Conservation (phyloP, 2,888 invertebrate genomes). For the Brachypalpus laphriformis region DNA sequence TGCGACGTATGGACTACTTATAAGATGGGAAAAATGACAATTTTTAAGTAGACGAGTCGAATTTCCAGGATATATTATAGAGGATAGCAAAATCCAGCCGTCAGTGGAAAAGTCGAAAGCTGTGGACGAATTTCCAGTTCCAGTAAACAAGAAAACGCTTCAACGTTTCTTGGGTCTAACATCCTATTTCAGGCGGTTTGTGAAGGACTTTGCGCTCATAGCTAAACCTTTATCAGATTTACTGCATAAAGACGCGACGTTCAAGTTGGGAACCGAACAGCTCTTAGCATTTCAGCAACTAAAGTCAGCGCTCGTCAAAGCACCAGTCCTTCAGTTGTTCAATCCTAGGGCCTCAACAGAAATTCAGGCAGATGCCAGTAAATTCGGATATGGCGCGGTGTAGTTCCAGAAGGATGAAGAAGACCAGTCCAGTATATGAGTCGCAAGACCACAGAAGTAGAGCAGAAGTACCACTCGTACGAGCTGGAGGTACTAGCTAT, state of each 20-base stretch:
- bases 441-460: slow-evolving; percentile 34
- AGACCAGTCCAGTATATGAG: slow-evolving; percentile 53
- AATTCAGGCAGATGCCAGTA: background rate
- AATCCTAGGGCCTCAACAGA: slow-evolving; percentile 32
- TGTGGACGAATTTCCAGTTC: too few species aligned
- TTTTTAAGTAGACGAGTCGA: too few species aligned
- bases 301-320: too few species aligned
- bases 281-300: slow-evolving; percentile 27
- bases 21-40: too few species aligned
- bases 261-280: slow-evolving; percentile 48
- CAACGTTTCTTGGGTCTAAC: slow-evolving; percentile 38
- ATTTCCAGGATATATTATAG: too few species aligned
- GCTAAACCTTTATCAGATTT: slow-evolving; percentile 78
- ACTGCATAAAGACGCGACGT: slow-evolving; percentile 50
- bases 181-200: slow-evolving; percentile 33
- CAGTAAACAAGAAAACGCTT: too few species aligned
- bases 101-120: too few species aligned
- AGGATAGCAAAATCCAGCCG: too few species aligned
- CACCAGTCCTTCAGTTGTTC: slow-evolving; percentile 35
- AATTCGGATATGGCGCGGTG: slow-evolving; percentile 1
- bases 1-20: too few species aligned
- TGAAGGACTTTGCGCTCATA: too few species aligned
- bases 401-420: slow-evolving; percentile 8
- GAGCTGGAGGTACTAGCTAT: background rate
- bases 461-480: too few species aligned